Conservation (phyloP, 2,113 vertebrate genomes). For the Pseudopodoces humilis region DNA sequence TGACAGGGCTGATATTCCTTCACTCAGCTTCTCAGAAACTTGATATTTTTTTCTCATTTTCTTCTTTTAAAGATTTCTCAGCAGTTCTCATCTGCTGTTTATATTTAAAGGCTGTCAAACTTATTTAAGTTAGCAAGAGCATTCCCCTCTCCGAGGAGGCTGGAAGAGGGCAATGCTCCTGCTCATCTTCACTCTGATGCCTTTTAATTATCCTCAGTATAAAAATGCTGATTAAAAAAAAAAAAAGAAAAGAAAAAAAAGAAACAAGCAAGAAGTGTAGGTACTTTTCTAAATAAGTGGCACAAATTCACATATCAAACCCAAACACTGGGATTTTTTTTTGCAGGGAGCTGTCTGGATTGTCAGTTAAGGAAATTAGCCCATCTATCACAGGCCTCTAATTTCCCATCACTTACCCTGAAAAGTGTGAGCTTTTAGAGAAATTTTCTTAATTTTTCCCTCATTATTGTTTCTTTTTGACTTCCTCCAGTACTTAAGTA, state of each 20-base stretch:
- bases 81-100: neutral
- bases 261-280: neutral
- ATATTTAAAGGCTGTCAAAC: neutral
- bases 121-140: neutral
- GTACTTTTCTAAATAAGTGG: neutral
- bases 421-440: slow-evolving; percentile 29
- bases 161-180: neutral
- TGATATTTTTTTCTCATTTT: neutral
- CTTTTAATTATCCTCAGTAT: neutral
- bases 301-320: neutral
- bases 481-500: neutral
- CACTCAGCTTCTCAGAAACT: neutral
- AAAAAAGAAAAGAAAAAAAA: neutral
- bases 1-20: neutral
- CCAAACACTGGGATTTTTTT: neutral
- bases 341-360: neutral
- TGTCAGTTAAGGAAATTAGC: slow-evolving; percentile 51
- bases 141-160: neutral
- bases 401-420: slow-evolving; percentile 22
- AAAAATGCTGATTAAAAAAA: neutral
- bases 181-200: neutral
- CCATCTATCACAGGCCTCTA: neutral
- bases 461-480: neutral
- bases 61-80: neutral
- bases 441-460: neutral